Base-by-base conservation (phyloP, 2,888 invertebrate species). In the Hirtodrosophila cameraria region DNA sequence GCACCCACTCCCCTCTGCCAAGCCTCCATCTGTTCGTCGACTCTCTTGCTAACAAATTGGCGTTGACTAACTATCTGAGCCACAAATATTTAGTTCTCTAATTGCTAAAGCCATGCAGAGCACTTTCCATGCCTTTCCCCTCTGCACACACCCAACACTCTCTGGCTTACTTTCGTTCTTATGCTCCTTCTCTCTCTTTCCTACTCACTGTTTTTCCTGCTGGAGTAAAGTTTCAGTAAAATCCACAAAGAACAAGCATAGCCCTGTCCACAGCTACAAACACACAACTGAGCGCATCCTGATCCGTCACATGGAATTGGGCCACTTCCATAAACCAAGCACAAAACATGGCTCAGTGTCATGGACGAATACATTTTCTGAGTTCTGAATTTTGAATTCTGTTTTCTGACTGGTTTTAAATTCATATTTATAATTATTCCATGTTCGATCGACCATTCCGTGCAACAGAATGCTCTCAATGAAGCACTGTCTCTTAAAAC, bases 11-110 rank as follows among this genome's bases (percentile, higher is more conserved):
- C 18, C 20, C 12, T 2, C n/a, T 9, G 5, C 23, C 16, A 3
- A 4, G 1, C 7, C n/a, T 15, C n/a, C 5, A 13, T 16, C 6
- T 16, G 8, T 2, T n/a, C 2, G 1, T 12, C 8, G 16, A 9
- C 9, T 9, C 48, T 41, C 54, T 45, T 12, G 50, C 54, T 54
- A 60, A 45, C 73, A 66, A 69, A 69, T 66, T 69, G 69, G 46
- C 61, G 73, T 69, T 67, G 67, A 72, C 67, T 69, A 69, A 72
- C 67, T 69, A 69, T 61, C 69, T 67, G 68, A 50, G 67, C 67
- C 55, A 61, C 69, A 70, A 70, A 70, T 70, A 70, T 70, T 70
- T 61, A 72, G 61, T 55, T 70, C 52, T 67, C 68, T 73, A 69
- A 69, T 70, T 70, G 69, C 69, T 52, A 36, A 60, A 70, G 61